A percentile compares a stretch with the other conserved stretches of the same genome.
These are phyloP conservation scores for Neodiprion virginianus DNA, from an alignment of 1,140 invertebrate species.

Conservation along the genomic window DNA sequence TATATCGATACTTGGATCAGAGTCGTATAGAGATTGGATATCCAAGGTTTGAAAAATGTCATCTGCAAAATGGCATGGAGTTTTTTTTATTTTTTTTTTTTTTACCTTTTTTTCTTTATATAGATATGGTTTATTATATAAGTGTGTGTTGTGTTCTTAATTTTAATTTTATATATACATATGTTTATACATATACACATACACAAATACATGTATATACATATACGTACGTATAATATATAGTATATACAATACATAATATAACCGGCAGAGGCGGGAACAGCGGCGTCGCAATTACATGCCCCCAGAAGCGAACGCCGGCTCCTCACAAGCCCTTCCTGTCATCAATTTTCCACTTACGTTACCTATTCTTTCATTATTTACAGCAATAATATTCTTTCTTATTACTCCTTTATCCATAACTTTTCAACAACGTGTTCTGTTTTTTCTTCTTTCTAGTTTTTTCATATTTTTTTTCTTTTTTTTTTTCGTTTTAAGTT, in stretches of 20 bases:
- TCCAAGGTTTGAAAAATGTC: neutral
- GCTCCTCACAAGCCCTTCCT: slow-evolving; percentile 18
- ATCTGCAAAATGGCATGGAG: slow-evolving; percentile 32
- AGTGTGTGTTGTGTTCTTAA: slow-evolving; percentile 35
- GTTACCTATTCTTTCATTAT: neutral
- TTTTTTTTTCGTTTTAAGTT: slow-evolving; percentile 29
- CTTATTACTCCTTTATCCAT: slow-evolving; percentile 31
- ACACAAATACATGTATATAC: slow-evolving; percentile 38
- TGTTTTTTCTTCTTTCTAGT: slow-evolving; percentile 25
- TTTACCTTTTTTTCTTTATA: slow-evolving; percentile 24
- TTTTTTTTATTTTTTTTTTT: slow-evolving; percentile 39
- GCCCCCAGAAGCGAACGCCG: slow-evolving; percentile 15
- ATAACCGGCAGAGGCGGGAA: slow-evolving; percentile 10
- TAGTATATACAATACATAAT: slow-evolving; percentile 14
- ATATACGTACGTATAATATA: slow-evolving; percentile 28
- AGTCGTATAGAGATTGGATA: neutral
- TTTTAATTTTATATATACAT: slow-evolving; percentile 39
- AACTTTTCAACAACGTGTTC: slow-evolving; percentile 36
- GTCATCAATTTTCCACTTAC: slow-evolving; percentile 17
- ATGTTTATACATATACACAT: slow-evolving; percentile 29
- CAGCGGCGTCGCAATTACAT: neutral
- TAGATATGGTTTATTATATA: slow-evolving; percentile 49
- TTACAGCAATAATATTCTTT: neutral
- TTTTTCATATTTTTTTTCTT: slow-evolving; percentile 40
- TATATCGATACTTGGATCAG: neutral